Conservation (phyloP, 2,888 invertebrate species). For the Eumacrocentrus americanus region DNA sequence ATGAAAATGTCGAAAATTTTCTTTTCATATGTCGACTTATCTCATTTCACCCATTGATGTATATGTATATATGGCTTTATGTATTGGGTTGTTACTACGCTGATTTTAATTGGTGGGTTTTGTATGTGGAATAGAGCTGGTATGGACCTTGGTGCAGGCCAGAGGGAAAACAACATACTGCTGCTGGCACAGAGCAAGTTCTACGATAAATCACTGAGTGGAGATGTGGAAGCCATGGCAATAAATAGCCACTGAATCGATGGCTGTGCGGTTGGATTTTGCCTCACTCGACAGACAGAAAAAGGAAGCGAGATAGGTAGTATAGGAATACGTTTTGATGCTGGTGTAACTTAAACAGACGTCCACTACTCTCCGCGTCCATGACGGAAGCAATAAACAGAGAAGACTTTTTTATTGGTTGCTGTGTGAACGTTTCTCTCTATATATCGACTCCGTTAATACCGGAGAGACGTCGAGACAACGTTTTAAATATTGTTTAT, state of each 20-base stretch:
- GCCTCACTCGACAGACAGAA: slow-evolving; percentile 9
- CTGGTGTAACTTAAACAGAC: background rate
- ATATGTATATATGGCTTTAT: no score
- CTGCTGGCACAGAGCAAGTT: slow-evolving; percentile 4
- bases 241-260: slow-evolving; percentile 37
- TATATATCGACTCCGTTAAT: no score
- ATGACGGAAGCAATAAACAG: slow-evolving; percentile 7
- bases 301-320: background rate
- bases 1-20: no score
- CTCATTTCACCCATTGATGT: no score
- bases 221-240: slow-evolving; percentile 36
- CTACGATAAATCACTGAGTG: slow-evolving; percentile 37
- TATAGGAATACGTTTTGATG: no score
- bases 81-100: no score
- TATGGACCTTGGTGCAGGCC: slow-evolving; percentile 7
- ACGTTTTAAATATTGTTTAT: background rate
- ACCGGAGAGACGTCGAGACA: background rate
- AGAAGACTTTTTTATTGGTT: slow-evolving; percentile 1
- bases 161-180: slow-evolving; percentile 14
- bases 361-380: background rate
- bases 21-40: no score
- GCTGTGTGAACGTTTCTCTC: background rate
- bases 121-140: slow-evolving; percentile 4
- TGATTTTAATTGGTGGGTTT: background rate
- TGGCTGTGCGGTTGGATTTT: slow-evolving; percentile 25